A percentile compares a stretch with the other conserved stretches of the same genome.
phyloP scores from a whole-genome alignment of 2,888 invertebrate genomes.

The Hybos culiciformis region DNA sequence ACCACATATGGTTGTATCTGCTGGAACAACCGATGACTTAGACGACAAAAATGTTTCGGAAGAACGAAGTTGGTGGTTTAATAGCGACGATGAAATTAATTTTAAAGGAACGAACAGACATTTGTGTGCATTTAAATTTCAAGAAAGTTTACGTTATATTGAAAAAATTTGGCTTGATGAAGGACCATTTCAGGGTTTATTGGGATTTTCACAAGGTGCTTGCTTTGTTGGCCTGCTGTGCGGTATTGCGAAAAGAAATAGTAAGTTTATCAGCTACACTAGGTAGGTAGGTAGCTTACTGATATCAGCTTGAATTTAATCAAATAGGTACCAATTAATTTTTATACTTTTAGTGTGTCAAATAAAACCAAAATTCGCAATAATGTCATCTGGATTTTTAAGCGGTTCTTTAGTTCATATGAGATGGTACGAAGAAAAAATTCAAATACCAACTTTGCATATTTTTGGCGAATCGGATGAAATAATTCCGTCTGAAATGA shows the following conservation, averaged over 20 bases:
- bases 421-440: slow-evolving; percentile 47
- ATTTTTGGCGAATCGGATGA: slow-evolving; percentile 73
- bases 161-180: slow-evolving; percentile 51
- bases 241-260: slow-evolving; percentile 57
- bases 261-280: slow-evolving; percentile 33
- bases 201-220: slow-evolving; percentile 92
- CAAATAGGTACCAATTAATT: not conserved
- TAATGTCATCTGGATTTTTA: slow-evolving; percentile 72
- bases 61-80: slow-evolving; percentile 82
- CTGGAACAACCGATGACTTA: slow-evolving; percentile 16
- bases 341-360: slow-evolving; percentile 46
- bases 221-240: slow-evolving; percentile 72
- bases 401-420: slow-evolving; percentile 63
- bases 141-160: slow-evolving; percentile 55
- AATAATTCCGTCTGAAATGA: slow-evolving; percentile 70
- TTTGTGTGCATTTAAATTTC: slow-evolving; percentile 64
- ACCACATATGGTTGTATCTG: slow-evolving; percentile 45
- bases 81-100: slow-evolving; percentile 54
- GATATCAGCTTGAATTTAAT: not conserved
- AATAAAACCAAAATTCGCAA: slow-evolving; percentile 69
- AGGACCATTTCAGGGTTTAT: slow-evolving; percentile 84
- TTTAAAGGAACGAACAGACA: slow-evolving; percentile 60
- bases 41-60: slow-evolving; percentile 27
- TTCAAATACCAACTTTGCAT: slow-evolving; percentile 63
- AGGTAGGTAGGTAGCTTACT: slow-evolving; percentile 49